phyloP scores from a whole-genome alignment of 2,888 invertebrate species.

The Dolomedes plantarius region DNA sequence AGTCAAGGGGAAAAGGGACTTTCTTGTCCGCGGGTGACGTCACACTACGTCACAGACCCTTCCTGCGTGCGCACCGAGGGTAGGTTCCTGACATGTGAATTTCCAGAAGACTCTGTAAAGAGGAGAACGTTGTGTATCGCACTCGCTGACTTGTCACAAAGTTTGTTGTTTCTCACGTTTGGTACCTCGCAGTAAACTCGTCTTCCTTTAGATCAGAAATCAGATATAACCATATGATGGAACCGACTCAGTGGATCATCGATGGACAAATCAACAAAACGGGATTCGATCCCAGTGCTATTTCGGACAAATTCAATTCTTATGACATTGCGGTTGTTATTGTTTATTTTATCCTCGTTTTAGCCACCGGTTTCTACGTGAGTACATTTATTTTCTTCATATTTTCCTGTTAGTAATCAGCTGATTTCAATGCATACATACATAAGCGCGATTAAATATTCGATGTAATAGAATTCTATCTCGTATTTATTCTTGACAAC shows the following conservation, averaged over 20 bases:
- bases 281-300: not conserved
- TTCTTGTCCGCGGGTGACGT: conserved; percentile 19
- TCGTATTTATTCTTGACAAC: too few relatives aligned
- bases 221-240: not conserved
- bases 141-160: conserved; percentile 8
- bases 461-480: too few relatives aligned
- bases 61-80: conserved; percentile 18
- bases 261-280: not conserved
- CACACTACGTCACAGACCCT: not conserved
- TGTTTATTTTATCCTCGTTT: conserved; percentile 77
- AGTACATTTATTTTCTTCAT: conserved; percentile 72
- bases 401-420: too few relatives aligned
- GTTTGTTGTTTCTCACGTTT: too few relatives aligned
- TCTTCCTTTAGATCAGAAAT: not conserved
- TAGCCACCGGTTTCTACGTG: conserved; percentile 78
- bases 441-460: too few relatives aligned
- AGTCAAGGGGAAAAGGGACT: too few relatives aligned
- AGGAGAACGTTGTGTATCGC: too few relatives aligned
- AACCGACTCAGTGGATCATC: not conserved
- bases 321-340: conserved; percentile 77
- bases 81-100: not conserved
- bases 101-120: not conserved
- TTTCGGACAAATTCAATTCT: conserved; percentile 73
- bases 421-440: too few relatives aligned
- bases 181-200: not conserved